These are phyloP conservation scores for Meteorus cinctellus DNA, from an alignment of 2,888 invertebrate genomes.

Conservation along the genomic window DNA sequence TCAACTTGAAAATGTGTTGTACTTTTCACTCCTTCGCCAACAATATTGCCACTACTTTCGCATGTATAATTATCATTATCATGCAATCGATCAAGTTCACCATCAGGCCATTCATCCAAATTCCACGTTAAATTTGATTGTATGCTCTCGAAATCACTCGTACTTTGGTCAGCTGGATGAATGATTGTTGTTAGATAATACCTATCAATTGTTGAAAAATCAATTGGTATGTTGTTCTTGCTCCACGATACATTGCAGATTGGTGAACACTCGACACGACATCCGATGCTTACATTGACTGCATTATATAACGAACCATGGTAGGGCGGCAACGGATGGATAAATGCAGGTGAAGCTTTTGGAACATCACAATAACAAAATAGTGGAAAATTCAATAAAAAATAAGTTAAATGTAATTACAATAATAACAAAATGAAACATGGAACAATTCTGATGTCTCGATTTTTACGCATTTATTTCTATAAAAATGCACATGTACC, in stretches of 20 bases:
- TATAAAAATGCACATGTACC: constrained; percentile 71
- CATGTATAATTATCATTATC: constrained; percentile 89
- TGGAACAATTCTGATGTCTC: not conserved
- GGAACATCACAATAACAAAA: not conserved
- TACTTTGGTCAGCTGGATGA: constrained; percentile 83
- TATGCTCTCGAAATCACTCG: constrained; percentile 91
- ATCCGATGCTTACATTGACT: constrained; percentile 81
- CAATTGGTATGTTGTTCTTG: constrained; percentile 84
- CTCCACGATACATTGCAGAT: constrained; percentile 90
- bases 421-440: not conserved
- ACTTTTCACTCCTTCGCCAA: constrained; percentile 87
- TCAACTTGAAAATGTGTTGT: constrained; percentile 91
- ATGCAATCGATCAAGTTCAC: constrained; percentile 83
- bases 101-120: constrained; percentile 87
- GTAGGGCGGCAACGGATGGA: constrained; percentile 87
- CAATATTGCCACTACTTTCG: constrained; percentile 84
- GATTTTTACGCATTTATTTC: constrained; percentile 33
- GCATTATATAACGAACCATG: constrained; percentile 87
- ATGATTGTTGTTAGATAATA: constrained; percentile 82
- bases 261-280: constrained; percentile 92
- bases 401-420: not conserved
- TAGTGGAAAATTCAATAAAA: constrained; percentile 76
- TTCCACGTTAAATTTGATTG: constrained; percentile 93
- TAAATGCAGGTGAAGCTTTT: constrained; percentile 90
- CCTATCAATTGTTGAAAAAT: constrained; percentile 74